Evolutionary conservation across 2,888 invertebrate genomes (phyloP), one percentile per base, ranked within the genome.

Genomic region (Parnassius orleans): DNA sequence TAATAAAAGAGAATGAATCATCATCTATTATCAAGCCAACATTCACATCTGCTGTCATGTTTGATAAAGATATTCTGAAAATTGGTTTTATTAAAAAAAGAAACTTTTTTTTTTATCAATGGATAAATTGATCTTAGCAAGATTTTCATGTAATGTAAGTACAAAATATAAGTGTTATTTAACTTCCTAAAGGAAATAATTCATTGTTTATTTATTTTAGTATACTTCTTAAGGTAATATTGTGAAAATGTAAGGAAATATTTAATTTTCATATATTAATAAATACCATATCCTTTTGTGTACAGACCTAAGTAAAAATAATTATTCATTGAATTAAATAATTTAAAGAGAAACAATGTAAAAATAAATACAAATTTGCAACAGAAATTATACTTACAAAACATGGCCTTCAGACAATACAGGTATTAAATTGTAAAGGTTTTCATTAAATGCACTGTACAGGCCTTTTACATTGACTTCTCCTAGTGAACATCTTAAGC

Each of bases 21-120:
- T 93, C 93, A 57, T 90, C 87, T 55, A 93, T 77, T 43, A 90
- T 80, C 46, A 93, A 76, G 10, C 93, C 93, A n/a, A 93, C 89
- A 71, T 82, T 85, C 19, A 93, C 93, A 74, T 88, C 89, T 61
- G 93, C 92, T 53, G 81, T 87, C 80, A 93, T 92, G 73, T 93
- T 93, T 52, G 87, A 85, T 68, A 93, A 80, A 61, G 89, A 86
- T 77, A 93, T 89, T 70, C 93, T 93, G 81, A 52, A 86, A 81
- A 61, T 50, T 12, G 60, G 60, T 54, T 52, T 47, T 46, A 60
- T 52, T 53, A 33, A 56, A n/a, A n/a, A n/a, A 12, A 46, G 3
- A 46, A n/a, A 46, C 33, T 7, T 19, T 3, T 33, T 33, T 7
- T 33, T 33, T 33, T 33, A 33, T 33, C 5, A 33, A 33, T 33